These are phyloP conservation scores for Adelognathus sp. DNA, from an alignment of 2,888 invertebrate genomes.

Conservation along the genomic window DNA sequence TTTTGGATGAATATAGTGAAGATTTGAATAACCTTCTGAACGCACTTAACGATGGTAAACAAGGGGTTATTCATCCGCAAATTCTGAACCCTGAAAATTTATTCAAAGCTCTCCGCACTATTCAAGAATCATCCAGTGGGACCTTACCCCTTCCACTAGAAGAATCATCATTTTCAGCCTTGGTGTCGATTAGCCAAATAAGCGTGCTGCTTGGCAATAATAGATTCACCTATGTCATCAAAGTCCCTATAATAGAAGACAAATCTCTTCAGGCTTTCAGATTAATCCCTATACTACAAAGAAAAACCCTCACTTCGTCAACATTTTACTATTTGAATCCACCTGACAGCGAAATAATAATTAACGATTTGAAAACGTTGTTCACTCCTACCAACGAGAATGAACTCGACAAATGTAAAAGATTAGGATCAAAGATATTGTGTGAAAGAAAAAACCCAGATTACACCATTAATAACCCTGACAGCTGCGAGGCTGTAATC, in stretches of 20 bases:
- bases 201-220: conserved; percentile 10
- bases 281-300: neutral
- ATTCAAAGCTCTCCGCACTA: neutral
- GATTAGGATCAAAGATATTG: neutral
- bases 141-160: neutral
- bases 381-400: neutral
- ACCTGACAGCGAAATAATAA: neutral
- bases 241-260: conserved; percentile 2
- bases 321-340: too few relatives aligned
- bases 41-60: neutral
- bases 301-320: neutral
- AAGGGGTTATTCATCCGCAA: neutral
- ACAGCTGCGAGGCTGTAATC: too few relatives aligned
- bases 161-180: neutral
- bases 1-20: neutral
- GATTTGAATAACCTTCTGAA: neutral
- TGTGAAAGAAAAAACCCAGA: neutral
- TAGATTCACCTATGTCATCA: conserved; percentile 12
- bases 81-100: neutral
- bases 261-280: neutral
- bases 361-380: neutral
- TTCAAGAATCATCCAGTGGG: neutral
- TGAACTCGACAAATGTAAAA: too few relatives aligned
- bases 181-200: neutral
- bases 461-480: neutral